Percentiles rank a stretch among this genome's conserved stretches.
phyloP scores from a whole-genome alignment of 2,113 vertebrate species.

The Lophura nycthemera region DNA sequence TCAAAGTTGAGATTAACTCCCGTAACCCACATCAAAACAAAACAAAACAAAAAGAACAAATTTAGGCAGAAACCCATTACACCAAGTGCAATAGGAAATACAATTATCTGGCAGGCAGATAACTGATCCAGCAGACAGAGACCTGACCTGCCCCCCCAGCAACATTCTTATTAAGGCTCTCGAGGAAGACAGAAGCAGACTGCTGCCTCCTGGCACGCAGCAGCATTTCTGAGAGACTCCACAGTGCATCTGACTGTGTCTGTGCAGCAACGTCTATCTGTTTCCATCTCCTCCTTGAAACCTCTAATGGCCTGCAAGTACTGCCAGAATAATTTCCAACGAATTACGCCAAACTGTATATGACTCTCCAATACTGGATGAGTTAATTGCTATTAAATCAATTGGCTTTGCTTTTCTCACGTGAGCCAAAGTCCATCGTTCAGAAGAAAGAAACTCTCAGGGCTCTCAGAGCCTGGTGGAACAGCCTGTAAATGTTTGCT shows the following conservation, averaged over 20 bases:
- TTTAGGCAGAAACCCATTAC: constrained; percentile 50
- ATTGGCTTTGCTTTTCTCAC: constrained; percentile 53
- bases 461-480: background rate
- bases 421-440: constrained; percentile 51
- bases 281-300: constrained; percentile 23
- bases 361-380: constrained; percentile 33
- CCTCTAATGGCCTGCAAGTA: constrained; percentile 27
- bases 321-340: constrained; percentile 47
- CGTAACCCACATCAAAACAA: background rate
- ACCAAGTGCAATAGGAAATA: constrained; percentile 61
- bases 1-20: constrained; percentile 34
- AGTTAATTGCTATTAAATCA: constrained; percentile 70
- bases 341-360: constrained; percentile 53
- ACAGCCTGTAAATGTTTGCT: background rate
- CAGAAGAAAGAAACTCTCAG: constrained; percentile 12
- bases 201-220: background rate
- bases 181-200: constrained; percentile 46
- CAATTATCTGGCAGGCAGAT: constrained; percentile 61
- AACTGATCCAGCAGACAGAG: constrained; percentile 18
- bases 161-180: constrained; percentile 28
- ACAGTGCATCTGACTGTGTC: background rate
- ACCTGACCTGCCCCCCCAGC: background rate
- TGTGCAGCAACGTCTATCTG: constrained; percentile 19
- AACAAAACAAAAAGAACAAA: constrained; percentile 57
- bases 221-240: background rate